Evolutionary conservation across 35 echinoderm and acorn worm species (phyloP).

Genomic region (Hemicentrotus pulcherrimus): DNA sequence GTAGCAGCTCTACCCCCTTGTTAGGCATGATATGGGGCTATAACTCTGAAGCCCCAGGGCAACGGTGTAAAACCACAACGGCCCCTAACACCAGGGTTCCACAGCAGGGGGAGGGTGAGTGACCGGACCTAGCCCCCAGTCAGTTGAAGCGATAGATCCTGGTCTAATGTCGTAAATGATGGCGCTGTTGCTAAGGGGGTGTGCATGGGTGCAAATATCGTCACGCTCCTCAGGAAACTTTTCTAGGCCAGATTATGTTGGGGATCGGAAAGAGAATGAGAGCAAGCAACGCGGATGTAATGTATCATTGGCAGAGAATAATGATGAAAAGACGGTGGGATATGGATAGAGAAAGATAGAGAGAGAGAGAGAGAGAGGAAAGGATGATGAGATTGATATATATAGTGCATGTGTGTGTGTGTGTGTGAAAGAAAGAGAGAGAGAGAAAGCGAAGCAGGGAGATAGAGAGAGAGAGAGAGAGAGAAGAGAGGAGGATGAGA

Average conservation of each 20-base stretch:
- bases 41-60: neutral
- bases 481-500: neutral
- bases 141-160: neutral
- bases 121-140: constrained; percentile 6
- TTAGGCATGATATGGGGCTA: constrained; percentile 37
- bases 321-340: neutral
- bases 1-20: neutral
- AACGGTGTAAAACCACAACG: constrained; percentile 19
- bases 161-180: neutral
- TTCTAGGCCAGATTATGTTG: constrained; percentile 17
- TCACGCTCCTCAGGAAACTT: constrained; percentile 1
- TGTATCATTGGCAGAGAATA: neutral
- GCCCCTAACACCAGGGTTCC: neutral
- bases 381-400: too few relatives aligned
- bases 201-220: constrained; percentile 1
- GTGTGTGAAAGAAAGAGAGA: too few relatives aligned
- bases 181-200: constrained; percentile 5
- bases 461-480: neutral
- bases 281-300: constrained; percentile 9
- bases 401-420: too few relatives aligned
- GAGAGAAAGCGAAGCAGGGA: neutral
- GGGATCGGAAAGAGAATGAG: neutral
- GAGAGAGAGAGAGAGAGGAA: neutral
- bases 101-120: constrained; percentile 24
- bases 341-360: neutral